Evolutionary conservation across 2,888 invertebrate genomes (phyloP).

Genomic region (Griposia aprilina): DNA sequence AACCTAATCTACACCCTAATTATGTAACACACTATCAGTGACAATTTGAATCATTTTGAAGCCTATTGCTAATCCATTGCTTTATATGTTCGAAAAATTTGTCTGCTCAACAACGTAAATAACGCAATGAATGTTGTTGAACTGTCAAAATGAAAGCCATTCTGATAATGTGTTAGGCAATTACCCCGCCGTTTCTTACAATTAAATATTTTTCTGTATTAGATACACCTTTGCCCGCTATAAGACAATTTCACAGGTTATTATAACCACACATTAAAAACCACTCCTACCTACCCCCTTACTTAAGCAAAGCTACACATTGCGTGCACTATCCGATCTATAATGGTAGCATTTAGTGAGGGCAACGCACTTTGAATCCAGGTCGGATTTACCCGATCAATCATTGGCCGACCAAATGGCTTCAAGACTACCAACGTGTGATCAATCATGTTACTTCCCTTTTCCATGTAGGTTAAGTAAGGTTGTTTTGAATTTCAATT

Average conservation of each 20-base stretch:
- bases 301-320: constrained; percentile 35
- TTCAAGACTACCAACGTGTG: constrained; percentile 54
- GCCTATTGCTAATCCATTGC: too few relatives aligned
- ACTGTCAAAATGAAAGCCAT: too few relatives aligned
- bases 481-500: constrained; percentile 47
- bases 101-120: too few relatives aligned
- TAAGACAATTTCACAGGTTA: background rate
- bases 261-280: constrained; percentile 9
- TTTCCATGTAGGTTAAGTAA: constrained; percentile 62
- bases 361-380: constrained; percentile 68
- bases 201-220: background rate
- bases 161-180: too few relatives aligned
- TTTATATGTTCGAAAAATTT: too few relatives aligned
- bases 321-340: constrained; percentile 50
- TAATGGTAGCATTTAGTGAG: constrained; percentile 59
- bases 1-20: background rate
- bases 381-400: constrained; percentile 71
- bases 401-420: constrained; percentile 69
- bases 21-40: too few relatives aligned
- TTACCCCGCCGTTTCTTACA: background rate
- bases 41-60: too few relatives aligned
- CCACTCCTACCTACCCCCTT: constrained; percentile 11
- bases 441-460: constrained; percentile 73
- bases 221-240: background rate
- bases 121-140: too few relatives aligned